Base-by-base conservation (phyloP, 2,797 vertebrate species). In the Oophaga sylvatica region DNA sequence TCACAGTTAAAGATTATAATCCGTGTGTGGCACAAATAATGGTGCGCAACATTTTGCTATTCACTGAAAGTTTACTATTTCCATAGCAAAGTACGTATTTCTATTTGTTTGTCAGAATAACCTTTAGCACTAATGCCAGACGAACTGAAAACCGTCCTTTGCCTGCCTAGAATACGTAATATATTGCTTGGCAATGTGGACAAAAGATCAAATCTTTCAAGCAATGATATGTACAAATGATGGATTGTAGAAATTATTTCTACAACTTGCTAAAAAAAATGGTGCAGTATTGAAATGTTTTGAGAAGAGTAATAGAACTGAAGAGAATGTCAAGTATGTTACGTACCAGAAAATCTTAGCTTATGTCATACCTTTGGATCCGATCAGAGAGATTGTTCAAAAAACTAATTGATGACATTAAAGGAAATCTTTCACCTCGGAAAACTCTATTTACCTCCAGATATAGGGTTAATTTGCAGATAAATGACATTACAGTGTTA, bases 101-200 rank as follows among this genome's bases (percentile, higher is more conserved):
- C n/a, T 13, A 53, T 48, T 75, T 48, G 45, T 53, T 77, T 77
- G 75, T 77, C 75, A 77, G 22, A n/a, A 77, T 77, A 77, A 77
- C 75, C 75, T 77, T 77, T 77, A 53, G 45, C 45, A 77, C 20
- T 77, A 76, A 77, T 77, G 75, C n/a, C 75, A 77, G 9, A n/a
- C 20, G 48, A 20, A 75, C 45, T 48, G 45, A n/a, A 77, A 77
- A 53, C 45, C 9, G 75, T 56, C 48, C 41, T 77, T 56, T 77
- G 12, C 22, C 22, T 81, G 57, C 29, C 35, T 22, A 17, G 59
- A 56, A 15, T 56, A 77, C 75, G 56, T 77, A 77, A 77, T 56
- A 77, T 56, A 77, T 77, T 56, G 75, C 75, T 77, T 53, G n/a
- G 11, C 45, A 77, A 26, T 29, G n/a, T 26, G 48, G 12, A 77